These are phyloP conservation scores for Mycetomoellerius zeteki DNA, from an alignment of 1,140 invertebrate species.

Conservation along the genomic window DNA sequence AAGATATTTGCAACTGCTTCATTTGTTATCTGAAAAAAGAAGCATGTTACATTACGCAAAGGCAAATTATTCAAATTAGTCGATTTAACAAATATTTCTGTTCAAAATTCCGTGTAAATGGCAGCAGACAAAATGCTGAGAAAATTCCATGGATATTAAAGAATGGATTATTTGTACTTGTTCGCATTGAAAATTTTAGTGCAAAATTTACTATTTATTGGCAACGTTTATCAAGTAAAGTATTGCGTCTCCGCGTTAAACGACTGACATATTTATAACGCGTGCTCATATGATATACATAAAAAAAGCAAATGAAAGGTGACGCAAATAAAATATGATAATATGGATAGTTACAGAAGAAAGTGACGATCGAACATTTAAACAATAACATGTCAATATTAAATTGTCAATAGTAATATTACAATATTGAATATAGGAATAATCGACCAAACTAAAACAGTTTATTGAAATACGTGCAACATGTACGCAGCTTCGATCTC, in stretches of 20 bases:
- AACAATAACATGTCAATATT: neutral
- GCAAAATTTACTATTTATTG: constrained; percentile 1
- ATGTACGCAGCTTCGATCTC: too few species aligned
- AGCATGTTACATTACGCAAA: neutral
- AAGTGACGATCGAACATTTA: neutral
- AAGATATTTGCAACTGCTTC: constrained; percentile 39
- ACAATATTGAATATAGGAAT: too few species aligned
- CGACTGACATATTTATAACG: neutral
- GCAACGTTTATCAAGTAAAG: neutral
- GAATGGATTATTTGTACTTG: neutral
- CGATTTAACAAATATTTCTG: neutral
- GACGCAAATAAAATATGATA: too few species aligned
- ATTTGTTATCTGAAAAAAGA: constrained; percentile 35
- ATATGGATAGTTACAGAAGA: neutral
- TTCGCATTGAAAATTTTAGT: neutral
- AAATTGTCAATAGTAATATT: neutral
- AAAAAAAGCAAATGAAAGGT: neutral
- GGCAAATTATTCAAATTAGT: constrained; percentile 1
- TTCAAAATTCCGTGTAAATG: neutral
- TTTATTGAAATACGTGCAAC: too few species aligned
- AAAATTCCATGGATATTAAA: neutral
- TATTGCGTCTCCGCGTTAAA: neutral
- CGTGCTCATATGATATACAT: too few species aligned
- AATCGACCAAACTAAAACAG: too few species aligned
- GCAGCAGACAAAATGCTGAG: neutral